These are phyloP conservation scores for Parasteatoda lunata DNA, from an alignment of 2,888 invertebrate species.

Conservation along the genomic window DNA sequence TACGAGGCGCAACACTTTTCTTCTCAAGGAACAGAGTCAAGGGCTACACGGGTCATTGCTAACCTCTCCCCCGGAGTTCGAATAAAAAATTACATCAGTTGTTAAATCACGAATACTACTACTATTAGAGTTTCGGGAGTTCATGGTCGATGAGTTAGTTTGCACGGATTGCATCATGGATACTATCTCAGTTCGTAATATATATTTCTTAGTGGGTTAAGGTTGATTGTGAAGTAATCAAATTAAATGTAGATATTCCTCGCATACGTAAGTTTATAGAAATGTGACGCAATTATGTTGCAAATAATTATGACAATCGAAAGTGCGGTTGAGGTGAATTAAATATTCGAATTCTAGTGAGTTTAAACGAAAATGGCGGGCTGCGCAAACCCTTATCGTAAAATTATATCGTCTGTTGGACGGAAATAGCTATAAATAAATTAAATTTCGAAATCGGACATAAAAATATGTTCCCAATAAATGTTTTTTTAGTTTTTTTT, in stretches of 20 bases:
- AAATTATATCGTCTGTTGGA: too few relatives aligned
- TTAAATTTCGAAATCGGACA: too few relatives aligned
- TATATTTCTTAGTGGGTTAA: slow-evolving; percentile 42
- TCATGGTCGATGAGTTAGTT: slow-evolving; percentile 22
- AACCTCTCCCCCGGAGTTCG: slow-evolving; percentile 11
- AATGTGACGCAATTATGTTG: too few relatives aligned
- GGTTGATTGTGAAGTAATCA: slow-evolving; percentile 18
- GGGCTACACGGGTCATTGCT: slow-evolving; percentile 63
- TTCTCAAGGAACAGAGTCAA: slow-evolving; percentile 39
- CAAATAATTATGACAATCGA: too few relatives aligned
- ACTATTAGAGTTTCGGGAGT: slow-evolving; percentile 2
- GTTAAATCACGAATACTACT: slow-evolving; percentile 55
- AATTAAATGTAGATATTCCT: not conserved
- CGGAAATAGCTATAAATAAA: too few relatives aligned
- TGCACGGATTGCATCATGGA: not conserved
- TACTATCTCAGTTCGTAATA: not conserved
- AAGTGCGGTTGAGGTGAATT: too few relatives aligned
- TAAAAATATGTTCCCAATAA: too few relatives aligned
- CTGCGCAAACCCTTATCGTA: too few relatives aligned
- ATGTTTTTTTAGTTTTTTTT: too few relatives aligned
- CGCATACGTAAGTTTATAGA: not conserved
- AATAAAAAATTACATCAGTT: slow-evolving; percentile 49
- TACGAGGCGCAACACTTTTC: slow-evolving; percentile 20
- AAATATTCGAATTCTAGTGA: too few relatives aligned
- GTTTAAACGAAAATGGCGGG: too few relatives aligned